Conservation (phyloP, 2,113 vertebrate genomes). For the Hirundichthys speculiger region DNA sequence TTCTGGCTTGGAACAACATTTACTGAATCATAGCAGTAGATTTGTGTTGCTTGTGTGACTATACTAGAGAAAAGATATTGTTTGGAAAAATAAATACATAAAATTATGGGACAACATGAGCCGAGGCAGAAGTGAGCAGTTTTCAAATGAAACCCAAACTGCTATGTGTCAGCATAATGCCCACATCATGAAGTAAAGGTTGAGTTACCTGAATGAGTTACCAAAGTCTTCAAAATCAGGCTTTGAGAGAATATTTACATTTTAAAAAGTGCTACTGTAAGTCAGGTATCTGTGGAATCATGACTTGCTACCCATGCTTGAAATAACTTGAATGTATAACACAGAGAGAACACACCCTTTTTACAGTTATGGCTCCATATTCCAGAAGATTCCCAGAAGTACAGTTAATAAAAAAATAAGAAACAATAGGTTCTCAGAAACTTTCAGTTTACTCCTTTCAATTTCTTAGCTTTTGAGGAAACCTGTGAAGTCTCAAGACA, state of each 20-base stretch:
- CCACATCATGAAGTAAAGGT: neutral
- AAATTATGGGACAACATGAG: conserved; percentile 1
- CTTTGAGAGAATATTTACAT: conserved; percentile 22
- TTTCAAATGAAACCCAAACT: conserved; percentile 30
- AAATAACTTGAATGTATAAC: conserved; percentile 43
- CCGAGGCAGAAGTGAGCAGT: conserved; percentile 6
- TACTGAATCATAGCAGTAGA: conserved; percentile 1
- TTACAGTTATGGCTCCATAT: conserved; percentile 35
- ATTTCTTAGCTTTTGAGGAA: conserved; percentile 26
- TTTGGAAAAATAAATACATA: neutral
- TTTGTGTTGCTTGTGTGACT: conserved; percentile 34
- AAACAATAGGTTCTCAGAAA: conserved; percentile 36
- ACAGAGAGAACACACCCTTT: conserved; percentile 16
- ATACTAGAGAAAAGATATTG: neutral
- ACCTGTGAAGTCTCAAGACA: conserved; percentile 7
- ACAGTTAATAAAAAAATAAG: conserved; percentile 17
- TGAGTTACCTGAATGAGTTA: conserved; percentile 5
- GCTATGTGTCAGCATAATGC: conserved; percentile 6
- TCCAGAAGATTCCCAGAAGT: conserved; percentile 20
- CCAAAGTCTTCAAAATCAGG: conserved; percentile 7
- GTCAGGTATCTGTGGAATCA: conserved; percentile 42
- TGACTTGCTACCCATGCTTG: conserved; percentile 12
- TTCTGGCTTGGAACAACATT: neutral
- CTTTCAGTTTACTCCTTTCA: too few species aligned
- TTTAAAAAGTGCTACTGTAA: conserved; percentile 22